A percentile compares a stretch with the other conserved stretches of the same genome.
These are phyloP conservation scores for Agrochola lota DNA, from an alignment of 2,888 invertebrate species.

Conservation along the genomic window DNA sequence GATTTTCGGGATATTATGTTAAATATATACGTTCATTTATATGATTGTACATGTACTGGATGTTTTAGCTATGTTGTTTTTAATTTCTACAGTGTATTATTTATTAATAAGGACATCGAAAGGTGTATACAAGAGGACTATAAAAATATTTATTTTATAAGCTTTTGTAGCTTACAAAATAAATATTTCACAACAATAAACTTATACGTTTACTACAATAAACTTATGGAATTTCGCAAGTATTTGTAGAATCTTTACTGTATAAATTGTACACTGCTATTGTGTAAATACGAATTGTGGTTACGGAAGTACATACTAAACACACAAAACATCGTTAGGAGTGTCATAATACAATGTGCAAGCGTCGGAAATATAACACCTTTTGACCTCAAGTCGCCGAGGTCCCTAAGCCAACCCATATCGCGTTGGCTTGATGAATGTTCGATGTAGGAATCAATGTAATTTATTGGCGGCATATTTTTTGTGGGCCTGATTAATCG, in stretches of 20 bases:
- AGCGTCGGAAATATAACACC: slow-evolving; percentile 41
- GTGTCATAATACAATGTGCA: slow-evolving; percentile 32
- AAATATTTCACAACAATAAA: background rate
- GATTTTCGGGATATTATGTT: background rate
- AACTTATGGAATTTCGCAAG: slow-evolving; percentile 30
- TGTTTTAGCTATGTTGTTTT: background rate
- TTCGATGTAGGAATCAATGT: slow-evolving; percentile 52
- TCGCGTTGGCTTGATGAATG: slow-evolving; percentile 52
- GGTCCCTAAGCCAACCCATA: slow-evolving; percentile 65
- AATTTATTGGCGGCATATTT: slow-evolving; percentile 59
- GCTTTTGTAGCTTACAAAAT: background rate
- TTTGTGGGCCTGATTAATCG: slow-evolving; percentile 58
- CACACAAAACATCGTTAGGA: slow-evolving; percentile 33
- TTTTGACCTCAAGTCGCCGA: slow-evolving; percentile 56
- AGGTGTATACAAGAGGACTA: background rate
- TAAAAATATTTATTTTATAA: background rate
- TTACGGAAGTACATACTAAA: slow-evolving; percentile 38
- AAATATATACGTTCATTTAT: background rate
- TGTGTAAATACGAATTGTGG: slow-evolving; percentile 13
- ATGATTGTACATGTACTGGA: no score
- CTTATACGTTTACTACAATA: background rate
- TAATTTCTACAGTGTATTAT: background rate
- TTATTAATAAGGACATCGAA: background rate
- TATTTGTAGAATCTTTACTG: slow-evolving; percentile 24
- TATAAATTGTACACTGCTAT: slow-evolving; percentile 9